phyloP scores from a whole-genome alignment of 2,797 vertebrate genomes.

The Microcaecilia unicolor region DNA sequence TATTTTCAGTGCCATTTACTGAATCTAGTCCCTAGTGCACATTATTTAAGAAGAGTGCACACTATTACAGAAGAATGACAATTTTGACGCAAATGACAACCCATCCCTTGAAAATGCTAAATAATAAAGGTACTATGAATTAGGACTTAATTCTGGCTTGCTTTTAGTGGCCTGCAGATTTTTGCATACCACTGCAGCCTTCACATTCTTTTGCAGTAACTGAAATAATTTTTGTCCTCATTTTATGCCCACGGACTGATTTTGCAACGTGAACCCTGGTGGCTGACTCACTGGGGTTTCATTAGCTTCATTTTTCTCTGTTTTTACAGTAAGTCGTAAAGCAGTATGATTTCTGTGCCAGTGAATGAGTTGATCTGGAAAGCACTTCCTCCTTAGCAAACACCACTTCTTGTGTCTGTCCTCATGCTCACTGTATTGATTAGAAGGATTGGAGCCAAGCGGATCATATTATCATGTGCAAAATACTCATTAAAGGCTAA shows the following conservation, averaged over 20 bases:
- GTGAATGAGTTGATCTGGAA: constrained; percentile 13
- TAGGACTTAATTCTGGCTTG: too few species aligned
- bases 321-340: constrained; percentile 41
- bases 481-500: constrained; percentile 13
- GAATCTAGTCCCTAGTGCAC: too few species aligned
- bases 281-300: constrained; percentile 29
- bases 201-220: constrained; percentile 31
- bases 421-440: constrained; percentile 23
- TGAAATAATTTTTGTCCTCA: constrained; percentile 28
- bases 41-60: too few species aligned
- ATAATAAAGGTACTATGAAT: too few species aligned
- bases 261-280: constrained; percentile 26
- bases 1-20: too few species aligned
- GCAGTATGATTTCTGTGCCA: constrained; percentile 10
- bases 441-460: constrained; percentile 16
- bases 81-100: too few species aligned
- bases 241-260: constrained; percentile 23
- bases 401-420: constrained; percentile 13
- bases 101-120: too few species aligned
- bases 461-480: constrained; percentile 28
- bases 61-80: too few species aligned
- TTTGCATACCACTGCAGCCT: constrained; percentile 15
- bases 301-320: constrained; percentile 43
- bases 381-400: constrained; percentile 28
- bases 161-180: too few species aligned